Base-by-base conservation (phyloP, 2,797 vertebrate species). In the Brachyrhaphis roseni region DNA sequence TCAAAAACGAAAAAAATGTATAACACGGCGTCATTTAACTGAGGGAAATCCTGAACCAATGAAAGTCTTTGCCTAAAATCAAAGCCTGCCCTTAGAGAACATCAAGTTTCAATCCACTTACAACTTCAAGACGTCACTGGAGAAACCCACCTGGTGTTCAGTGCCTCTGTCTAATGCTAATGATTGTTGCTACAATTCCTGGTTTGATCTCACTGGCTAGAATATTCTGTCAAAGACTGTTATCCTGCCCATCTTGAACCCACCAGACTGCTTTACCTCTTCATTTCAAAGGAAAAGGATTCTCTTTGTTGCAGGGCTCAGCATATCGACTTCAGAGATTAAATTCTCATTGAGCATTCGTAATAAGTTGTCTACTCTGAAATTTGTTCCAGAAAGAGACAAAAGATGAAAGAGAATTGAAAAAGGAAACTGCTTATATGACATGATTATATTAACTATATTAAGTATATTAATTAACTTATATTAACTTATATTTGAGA, bases 241-340 rank as follows among this genome's bases (percentile, higher is more conserved):
- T 86, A 82, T 83, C 83, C 72, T 72, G 66, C 83, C 82, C 76
- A 75, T 72, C 55, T 31, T 43, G 20, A 62, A 86, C 82, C 87
- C 82, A 46, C 74, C n/a, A 78, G 78, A 80, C 84, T 89, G 72
- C 81, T 87, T 87, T 90, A 90, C 89, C 87, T 87, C 84, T 85
- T 84, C 75, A 78, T 92, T 91, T 94, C 92, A 94, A 93, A 94
- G 92, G 80, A 77, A 77, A 84, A 81, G 73, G 85, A 94, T 95
- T 94, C 91, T 78, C 91, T 94, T 93, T 93, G 91, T 93, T 83
- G 86, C 75, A 53, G n/a, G 71, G 71, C 86, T 80, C 71, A 86
- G 85, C 74, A 86, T 76, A 76, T 82, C 71, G n/a, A 87, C 87
- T 90, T 85, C 90, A 87, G 57, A 90, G 75, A 88, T 89, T 82